phyloP scores from a whole-genome alignment of 1,140 invertebrate genomes.

The Drosophila miranda region DNA sequence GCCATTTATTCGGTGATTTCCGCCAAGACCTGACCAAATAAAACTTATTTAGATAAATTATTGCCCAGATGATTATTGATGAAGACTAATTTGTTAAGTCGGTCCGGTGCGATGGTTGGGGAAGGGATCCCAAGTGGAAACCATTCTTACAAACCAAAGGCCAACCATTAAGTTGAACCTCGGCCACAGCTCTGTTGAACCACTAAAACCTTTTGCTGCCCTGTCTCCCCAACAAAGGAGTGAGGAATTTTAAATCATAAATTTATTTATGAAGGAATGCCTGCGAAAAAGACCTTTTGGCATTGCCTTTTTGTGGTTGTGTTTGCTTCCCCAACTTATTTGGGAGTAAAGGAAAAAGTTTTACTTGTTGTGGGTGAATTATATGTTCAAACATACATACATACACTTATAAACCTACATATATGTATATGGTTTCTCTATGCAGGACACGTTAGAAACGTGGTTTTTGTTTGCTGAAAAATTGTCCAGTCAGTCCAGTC shows the following conservation, averaged over 20 bases:
- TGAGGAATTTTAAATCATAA: conserved; percentile 51
- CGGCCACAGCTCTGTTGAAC: conserved; percentile 8
- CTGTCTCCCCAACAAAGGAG: conserved; percentile 4
- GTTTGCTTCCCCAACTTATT: conserved; percentile 35
- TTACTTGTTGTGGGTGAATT: conserved; percentile 58
- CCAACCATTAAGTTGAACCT: conserved; percentile 16
- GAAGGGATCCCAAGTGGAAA: too few species aligned
- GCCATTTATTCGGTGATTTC: conserved; percentile 68
- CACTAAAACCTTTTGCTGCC: conserved; percentile 12
- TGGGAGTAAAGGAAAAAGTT: conserved; percentile 64
- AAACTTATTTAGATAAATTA: conserved; percentile 74
- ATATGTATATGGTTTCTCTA: conserved; percentile 1
- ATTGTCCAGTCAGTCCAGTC: not conserved
- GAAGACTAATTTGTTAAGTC: conserved; percentile 46
- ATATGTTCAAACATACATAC: conserved; percentile 9
- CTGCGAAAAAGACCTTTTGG: conserved; percentile 44
- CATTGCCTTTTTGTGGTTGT: conserved; percentile 30
- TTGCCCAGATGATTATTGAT: conserved; percentile 64
- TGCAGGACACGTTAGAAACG: conserved; percentile 22
- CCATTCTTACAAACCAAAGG: not conserved
- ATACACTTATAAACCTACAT: too few species aligned
- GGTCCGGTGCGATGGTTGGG: not conserved
- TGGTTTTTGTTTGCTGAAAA: conserved; percentile 41
- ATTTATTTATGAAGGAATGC: conserved; percentile 58
- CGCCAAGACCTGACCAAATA: conserved; percentile 55